phyloP scores from a whole-genome alignment of 2,797 vertebrate genomes.

The Botia kubotai region DNA sequence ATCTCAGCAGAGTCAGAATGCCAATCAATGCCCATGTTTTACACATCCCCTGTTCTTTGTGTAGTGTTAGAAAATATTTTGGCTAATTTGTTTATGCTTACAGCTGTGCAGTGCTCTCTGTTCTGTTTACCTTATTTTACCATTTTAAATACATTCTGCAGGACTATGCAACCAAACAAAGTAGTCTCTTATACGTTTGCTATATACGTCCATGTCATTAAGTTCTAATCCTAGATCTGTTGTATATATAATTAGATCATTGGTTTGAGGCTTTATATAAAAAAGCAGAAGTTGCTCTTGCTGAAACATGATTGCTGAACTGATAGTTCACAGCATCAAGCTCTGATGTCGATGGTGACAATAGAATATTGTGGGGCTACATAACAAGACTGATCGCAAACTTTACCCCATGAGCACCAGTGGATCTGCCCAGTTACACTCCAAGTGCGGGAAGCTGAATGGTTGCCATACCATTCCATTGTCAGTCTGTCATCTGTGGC shows the following conservation, averaged over 20 bases:
- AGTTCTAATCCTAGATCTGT: no score
- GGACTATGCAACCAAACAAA: no score
- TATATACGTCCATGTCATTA: background rate
- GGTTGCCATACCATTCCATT: constrained; percentile 57
- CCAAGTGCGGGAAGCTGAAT: constrained; percentile 44
- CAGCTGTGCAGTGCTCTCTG: background rate
- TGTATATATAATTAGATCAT: constrained; percentile 25
- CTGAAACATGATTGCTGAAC: constrained; percentile 27
- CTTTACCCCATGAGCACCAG: constrained; percentile 15
- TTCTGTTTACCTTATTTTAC: no score
- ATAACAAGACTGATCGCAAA: constrained; percentile 35
- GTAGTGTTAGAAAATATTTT: background rate
- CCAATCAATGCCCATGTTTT: background rate
- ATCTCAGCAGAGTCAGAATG: background rate
- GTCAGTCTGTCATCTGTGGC: constrained; percentile 53
- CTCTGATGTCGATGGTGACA: constrained; percentile 15
- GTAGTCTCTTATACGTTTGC: no score
- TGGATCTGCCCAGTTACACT: constrained; percentile 13
- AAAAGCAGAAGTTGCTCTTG: constrained; percentile 53
- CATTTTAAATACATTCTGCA: no score
- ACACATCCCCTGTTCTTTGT: background rate
- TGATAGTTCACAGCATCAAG: constrained; percentile 33
- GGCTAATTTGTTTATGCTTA: background rate
- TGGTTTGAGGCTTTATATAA: constrained; percentile 7
- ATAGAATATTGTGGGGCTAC: constrained; percentile 24